Percentiles rank a stretch among this genome's conserved stretches.
These are phyloP conservation scores for Caracal caracal DNA, from an alignment of 2,113 vertebrate genomes.

Conservation along the genomic window DNA sequence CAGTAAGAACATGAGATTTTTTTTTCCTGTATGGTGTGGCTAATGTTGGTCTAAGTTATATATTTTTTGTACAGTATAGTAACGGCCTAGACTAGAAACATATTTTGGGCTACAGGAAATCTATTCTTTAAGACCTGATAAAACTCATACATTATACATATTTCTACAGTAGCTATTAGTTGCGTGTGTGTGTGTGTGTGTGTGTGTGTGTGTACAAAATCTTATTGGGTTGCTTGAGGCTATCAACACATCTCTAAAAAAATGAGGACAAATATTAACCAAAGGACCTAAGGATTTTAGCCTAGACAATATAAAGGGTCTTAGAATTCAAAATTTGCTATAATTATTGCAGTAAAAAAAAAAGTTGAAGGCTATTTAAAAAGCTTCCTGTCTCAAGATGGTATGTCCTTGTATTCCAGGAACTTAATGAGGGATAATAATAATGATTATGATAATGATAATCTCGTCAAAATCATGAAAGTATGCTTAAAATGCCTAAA, in stretches of 20 bases:
- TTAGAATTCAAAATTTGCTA: slow-evolving; percentile 33
- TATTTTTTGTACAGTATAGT: not conserved
- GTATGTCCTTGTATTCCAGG: slow-evolving; percentile 50
- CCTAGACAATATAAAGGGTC: not conserved
- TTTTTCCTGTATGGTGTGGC: not conserved
- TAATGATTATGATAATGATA: slow-evolving; percentile 75
- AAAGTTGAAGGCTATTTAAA: slow-evolving; percentile 43
- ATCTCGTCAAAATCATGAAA: slow-evolving; percentile 74
- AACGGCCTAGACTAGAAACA: not conserved
- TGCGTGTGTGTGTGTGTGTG: not conserved
- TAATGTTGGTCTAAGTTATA: not conserved
- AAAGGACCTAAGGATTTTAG: slow-evolving; percentile 38
- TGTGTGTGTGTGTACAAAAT: not conserved
- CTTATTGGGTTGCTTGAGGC: not conserved
- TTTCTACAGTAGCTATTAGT: slow-evolving; percentile 22
- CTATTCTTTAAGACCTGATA: not conserved
- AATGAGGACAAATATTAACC: slow-evolving; percentile 24
- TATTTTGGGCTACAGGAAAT: not conserved
- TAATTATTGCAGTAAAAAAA: slow-evolving; percentile 55
- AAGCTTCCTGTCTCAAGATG: slow-evolving; percentile 48
- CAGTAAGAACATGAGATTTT: not conserved
- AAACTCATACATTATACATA: not conserved
- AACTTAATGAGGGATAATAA: slow-evolving; percentile 71
- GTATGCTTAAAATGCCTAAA: slow-evolving; percentile 72
- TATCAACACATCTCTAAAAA: not conserved